Evolutionary conservation across 2,797 vertebrate species (phyloP).

Genomic region (Chromobotia macracanthus): DNA sequence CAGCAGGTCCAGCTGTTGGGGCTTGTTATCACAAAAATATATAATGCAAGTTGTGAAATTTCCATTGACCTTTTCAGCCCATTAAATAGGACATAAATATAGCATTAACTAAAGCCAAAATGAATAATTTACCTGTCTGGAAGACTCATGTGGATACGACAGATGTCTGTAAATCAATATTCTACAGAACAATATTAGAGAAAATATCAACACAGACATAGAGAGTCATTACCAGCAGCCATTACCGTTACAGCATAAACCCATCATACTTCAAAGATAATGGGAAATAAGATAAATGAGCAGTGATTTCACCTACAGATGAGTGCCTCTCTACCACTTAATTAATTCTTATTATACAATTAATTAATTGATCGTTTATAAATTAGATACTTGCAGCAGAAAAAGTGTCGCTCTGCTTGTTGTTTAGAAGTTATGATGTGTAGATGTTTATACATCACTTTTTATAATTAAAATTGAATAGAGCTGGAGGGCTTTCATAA

Average conservation of each 20-base stretch:
- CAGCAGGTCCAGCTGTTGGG: too few relatives aligned
- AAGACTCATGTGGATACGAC: constrained; percentile 25
- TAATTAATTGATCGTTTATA: constrained; percentile 16
- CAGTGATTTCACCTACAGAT: not conserved
- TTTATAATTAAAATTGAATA: not conserved
- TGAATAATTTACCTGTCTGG: constrained; percentile 29
- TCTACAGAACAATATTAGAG: constrained; percentile 24
- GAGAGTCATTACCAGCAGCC: constrained; percentile 18
- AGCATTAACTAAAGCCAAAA: constrained; percentile 5
- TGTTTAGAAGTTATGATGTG: too few relatives aligned
- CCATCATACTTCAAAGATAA: constrained; percentile 4
- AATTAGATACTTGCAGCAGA: constrained; percentile 7
- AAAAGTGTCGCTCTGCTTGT: not conserved
- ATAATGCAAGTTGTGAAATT: not conserved
- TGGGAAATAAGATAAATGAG: constrained; percentile 15
- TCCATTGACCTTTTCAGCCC: not conserved
- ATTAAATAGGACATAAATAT: constrained; percentile 35
- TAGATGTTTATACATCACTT: constrained; percentile 17
- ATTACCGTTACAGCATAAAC: constrained; percentile 5
- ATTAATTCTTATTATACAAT: constrained; percentile 7
- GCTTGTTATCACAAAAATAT: too few relatives aligned
- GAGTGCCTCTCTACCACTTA: not conserved
- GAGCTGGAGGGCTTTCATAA: not conserved
- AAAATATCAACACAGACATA: constrained; percentile 17
- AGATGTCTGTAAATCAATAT: constrained; percentile 42